These are phyloP conservation scores for Dasysyrphus tricinctus DNA, from an alignment of 2,888 invertebrate genomes.

Conservation along the genomic window DNA sequence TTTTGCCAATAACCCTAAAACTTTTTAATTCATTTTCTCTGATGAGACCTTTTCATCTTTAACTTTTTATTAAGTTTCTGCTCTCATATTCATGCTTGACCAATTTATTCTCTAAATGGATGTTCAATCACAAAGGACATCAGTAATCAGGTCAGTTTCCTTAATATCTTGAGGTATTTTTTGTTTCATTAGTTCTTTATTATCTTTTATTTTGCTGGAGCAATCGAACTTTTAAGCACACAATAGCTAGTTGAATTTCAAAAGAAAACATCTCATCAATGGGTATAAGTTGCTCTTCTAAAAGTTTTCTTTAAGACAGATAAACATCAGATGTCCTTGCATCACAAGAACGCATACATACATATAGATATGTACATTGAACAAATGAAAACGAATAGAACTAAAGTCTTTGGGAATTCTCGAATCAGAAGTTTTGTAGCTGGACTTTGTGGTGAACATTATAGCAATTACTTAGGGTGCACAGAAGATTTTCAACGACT, in stretches of 20 bases:
- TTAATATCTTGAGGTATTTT: not conserved
- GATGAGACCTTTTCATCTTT: not conserved
- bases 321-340: constrained; percentile 10
- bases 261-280: not conserved
- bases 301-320: not conserved
- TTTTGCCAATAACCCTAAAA: not conserved
- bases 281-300: too few species aligned
- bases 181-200: not conserved
- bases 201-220: not conserved
- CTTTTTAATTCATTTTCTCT: not conserved
- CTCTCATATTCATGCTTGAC: not conserved
- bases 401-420: not conserved
- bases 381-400: not conserved
- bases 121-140: not conserved
- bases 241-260: not conserved
- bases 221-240: not conserved
- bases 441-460: not conserved
- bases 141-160: constrained; percentile 17
- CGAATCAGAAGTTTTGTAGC: constrained; percentile 1
- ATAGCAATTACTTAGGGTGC: not conserved
- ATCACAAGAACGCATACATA: not conserved
- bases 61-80: not conserved
- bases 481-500: not conserved
- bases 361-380: too few species aligned
- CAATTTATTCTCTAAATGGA: not conserved